phyloP scores from a whole-genome alignment of 1,140 invertebrate species.

The Drusus annulatus region DNA sequence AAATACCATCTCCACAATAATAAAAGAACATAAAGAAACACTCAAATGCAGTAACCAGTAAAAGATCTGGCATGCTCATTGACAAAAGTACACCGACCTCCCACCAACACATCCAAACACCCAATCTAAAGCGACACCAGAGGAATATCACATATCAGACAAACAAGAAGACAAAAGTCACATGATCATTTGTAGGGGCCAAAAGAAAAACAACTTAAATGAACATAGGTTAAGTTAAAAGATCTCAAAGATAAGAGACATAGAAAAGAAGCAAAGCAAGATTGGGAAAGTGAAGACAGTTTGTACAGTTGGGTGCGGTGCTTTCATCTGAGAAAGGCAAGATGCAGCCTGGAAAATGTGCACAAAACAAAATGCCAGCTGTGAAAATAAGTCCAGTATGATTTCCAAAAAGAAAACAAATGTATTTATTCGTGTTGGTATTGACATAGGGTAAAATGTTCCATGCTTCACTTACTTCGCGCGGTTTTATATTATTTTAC shows the following conservation, averaged over 20 bases:
- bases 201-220: background rate
- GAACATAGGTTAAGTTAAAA: background rate
- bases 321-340: constrained; percentile 16
- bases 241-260: background rate
- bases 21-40: constrained; percentile 19
- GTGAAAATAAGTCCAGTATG: constrained; percentile 8
- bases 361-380: constrained; percentile 16
- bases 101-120: background rate
- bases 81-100: background rate
- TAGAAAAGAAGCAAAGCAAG: constrained; percentile 35
- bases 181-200: background rate
- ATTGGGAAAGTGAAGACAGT: constrained; percentile 26
- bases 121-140: constrained; percentile 43
- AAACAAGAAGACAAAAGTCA: constrained; percentile 10
- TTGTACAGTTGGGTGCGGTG: constrained; percentile 36
- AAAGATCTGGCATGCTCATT: constrained; percentile 14
- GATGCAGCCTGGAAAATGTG: constrained; percentile 26
- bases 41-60: constrained; percentile 14
- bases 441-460: background rate
- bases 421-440: constrained; percentile 2
- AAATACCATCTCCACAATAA: background rate
- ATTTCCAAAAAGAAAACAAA: background rate
- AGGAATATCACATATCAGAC: background rate
- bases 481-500: background rate
- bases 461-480: no score